Evolutionary conservation across 2,113 vertebrate genomes (phyloP).

Genomic region (Rattus norvegicus): GRCr8 NC_086023.1:78408501-78409000

Average conservation of each 20-base stretch:
- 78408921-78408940: neutral
- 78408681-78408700: slow-evolving; percentile 24
- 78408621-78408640: slow-evolving; percentile 29
- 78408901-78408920: neutral
- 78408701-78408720: neutral
- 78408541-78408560: neutral
- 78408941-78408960: neutral
- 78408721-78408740: neutral
- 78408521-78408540: neutral
- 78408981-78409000: neutral
- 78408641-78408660: neutral
- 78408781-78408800: slow-evolving; percentile 27
- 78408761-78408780: neutral
- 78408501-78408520: neutral
- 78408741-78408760: slow-evolving; percentile 28
- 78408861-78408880: neutral
- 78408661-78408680: neutral
- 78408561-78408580: neutral
- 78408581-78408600: slow-evolving; percentile 31
- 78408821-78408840: neutral
- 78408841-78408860: neutral
- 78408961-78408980: neutral
- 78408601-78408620: neutral
- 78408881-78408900: neutral
- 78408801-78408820: neutral